Base-by-base conservation (phyloP, 2,888 invertebrate species). In the Eremobia ochroleuca region DNA sequence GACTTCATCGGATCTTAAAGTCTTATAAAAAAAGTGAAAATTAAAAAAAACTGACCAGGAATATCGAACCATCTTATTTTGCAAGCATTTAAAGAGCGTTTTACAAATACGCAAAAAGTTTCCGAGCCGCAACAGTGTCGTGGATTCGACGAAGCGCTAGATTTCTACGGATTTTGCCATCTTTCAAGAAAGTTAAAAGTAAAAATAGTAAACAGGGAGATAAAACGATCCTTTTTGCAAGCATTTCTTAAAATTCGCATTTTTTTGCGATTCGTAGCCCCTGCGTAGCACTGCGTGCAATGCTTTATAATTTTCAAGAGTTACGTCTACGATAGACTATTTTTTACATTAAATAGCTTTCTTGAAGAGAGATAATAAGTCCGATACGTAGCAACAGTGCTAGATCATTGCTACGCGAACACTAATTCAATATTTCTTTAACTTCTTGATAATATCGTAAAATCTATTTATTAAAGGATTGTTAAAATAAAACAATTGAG, bases 111-210 rank as follows among this genome's bases (percentile, higher is more conserved):
- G 13, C 25, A 28, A 31, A 11, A 31, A 6, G 13, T 52, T 31
- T 18, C n/a, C 8, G 4, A 15, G 18, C 6, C 31, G 66, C 75
- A 72, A 73, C 73, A 43, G 15, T 4, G 6, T 4, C 76, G 49
- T 76, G 76, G 76, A 61, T 34, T 25, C 18, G 25, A 52, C 31
- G 40, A 34, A 73, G 43, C 69, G 46, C 43, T 73, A n/a, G 2
- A 34, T 13, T 46, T 65, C 34, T 37, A 25, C 46, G n/a, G 34
- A 49, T 46, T 43, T 64, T n/a, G 34, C 21, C 18, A 15, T n/a
- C 8, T 25, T 31, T 1, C 4, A 25, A 70, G 25, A 37, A 52
- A 18, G 6, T 31, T 40, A 4, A 43, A 55, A 31, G 28, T 21
- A 34, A 18, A n/a, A 25, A 61, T 11, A 6, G 11, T 15, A 11